Percentiles rank a stretch among this genome's conserved stretches.
phyloP scores from a whole-genome alignment of 1,140 invertebrate species.

The Drosophila ercepeae region DNA sequence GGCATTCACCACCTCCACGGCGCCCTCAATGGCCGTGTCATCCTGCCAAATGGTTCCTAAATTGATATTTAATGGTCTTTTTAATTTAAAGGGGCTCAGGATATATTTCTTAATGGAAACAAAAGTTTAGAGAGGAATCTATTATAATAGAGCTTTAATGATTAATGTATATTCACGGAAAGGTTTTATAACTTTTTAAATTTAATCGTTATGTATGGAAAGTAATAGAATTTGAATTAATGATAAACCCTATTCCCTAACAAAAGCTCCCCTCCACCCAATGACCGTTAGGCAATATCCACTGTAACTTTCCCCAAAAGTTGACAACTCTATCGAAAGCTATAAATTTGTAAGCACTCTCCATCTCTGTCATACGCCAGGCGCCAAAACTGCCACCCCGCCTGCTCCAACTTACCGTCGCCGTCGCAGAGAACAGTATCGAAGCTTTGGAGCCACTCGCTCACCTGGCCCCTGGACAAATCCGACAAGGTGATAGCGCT shows the following conservation, averaged over 20 bases:
- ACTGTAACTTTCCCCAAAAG: neutral
- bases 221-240: too few relatives aligned
- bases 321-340: slow-evolving; percentile 16
- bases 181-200: neutral
- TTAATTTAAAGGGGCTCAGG: neutral
- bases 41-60: slow-evolving; percentile 93
- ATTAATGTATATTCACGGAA: too few relatives aligned
- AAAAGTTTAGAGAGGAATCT: neutral
- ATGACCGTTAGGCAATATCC: slow-evolving; percentile 8
- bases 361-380: neutral
- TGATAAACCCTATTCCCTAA: too few relatives aligned
- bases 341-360: slow-evolving; percentile 7
- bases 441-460: slow-evolving; percentile 89
- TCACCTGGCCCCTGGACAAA: slow-evolving; percentile 84
- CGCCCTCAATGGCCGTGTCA: slow-evolving; percentile 88
- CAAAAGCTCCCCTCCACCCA: slow-evolving; percentile 4
- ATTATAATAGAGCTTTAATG: too few relatives aligned
- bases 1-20: slow-evolving; percentile 89
- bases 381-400: neutral
- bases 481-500: slow-evolving; percentile 63
- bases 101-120: neutral
- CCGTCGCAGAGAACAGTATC: slow-evolving; percentile 92
- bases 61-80: slow-evolving; percentile 14
- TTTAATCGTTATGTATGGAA: too few relatives aligned
- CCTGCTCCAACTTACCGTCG: slow-evolving; percentile 87